phyloP scores from a whole-genome alignment of 2,797 vertebrate species.

The Muscicapa striata region DNA sequence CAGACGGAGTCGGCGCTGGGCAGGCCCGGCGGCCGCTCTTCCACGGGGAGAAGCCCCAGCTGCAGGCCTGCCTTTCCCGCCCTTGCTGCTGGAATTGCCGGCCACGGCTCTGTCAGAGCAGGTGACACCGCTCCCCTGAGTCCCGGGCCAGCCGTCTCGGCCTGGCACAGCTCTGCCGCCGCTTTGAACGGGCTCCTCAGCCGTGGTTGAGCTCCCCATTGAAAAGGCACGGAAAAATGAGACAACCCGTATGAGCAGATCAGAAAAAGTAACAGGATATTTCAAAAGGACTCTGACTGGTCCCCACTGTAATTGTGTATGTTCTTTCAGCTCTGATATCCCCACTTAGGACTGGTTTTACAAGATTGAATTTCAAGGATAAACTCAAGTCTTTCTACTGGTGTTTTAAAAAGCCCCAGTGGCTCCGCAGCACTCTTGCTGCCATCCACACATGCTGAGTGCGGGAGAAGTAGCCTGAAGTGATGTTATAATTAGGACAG shows the following conservation, averaged over 20 bases:
- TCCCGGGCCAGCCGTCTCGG: not conserved
- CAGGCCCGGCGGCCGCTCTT: not conserved
- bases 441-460: not conserved
- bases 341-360: not conserved
- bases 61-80: not conserved
- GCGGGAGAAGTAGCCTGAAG: constrained; percentile 38
- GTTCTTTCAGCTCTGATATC: not conserved
- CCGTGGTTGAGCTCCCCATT: not conserved
- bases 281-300: not conserved
- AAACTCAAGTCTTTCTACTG: not conserved
- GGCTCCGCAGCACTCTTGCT: not conserved
- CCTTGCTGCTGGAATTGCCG: accelerated
- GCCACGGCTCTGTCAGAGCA: not conserved
- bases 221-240: not conserved
- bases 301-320: not conserved
- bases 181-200: not conserved
- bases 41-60: not conserved
- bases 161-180: not conserved
- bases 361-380: constrained; percentile 1
- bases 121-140: not conserved
- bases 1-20: not conserved
- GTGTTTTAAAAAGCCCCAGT: not conserved
- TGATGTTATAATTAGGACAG: constrained; percentile 50
- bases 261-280: not conserved
- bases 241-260: accelerated